Conservation (phyloP, 2,797 vertebrate genomes). For the Chelonia mydas region DNA sequence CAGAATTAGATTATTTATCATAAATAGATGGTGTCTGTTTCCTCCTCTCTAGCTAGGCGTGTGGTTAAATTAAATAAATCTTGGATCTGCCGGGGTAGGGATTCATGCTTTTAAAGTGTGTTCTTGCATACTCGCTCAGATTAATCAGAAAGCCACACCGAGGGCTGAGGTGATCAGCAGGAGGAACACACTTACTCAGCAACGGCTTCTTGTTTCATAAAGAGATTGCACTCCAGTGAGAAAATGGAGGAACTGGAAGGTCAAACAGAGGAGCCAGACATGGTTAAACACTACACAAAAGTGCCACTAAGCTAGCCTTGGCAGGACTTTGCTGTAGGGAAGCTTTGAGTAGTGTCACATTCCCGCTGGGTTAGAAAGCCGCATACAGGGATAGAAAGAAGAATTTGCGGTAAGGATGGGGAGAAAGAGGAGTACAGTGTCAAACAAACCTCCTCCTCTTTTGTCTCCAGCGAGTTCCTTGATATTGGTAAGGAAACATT, state of each 20-base stretch:
- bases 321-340: conserved; percentile 66
- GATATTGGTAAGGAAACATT: not conserved
- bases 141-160: conserved; percentile 70
- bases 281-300: conserved; percentile 44
- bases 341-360: conserved; percentile 50
- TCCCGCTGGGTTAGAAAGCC: conserved; percentile 52
- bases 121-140: conserved; percentile 78
- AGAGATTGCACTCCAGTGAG: conserved; percentile 4
- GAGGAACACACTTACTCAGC: conserved; percentile 68
- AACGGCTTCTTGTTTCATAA: conserved; percentile 55
- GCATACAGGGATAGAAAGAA: conserved; percentile 20
- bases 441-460: conserved; percentile 24
- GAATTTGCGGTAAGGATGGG: conserved; percentile 33
- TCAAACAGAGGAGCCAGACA: conserved; percentile 39
- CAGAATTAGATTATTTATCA: conserved; percentile 82
- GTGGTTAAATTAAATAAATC: conserved; percentile 75
- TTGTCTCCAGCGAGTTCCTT: conserved; percentile 25
- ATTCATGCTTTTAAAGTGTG: conserved; percentile 77
- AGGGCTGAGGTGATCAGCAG: conserved; percentile 48
- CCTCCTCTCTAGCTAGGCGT: conserved; percentile 75
- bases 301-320: not conserved
- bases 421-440: conserved; percentile 22
- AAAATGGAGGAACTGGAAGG: conserved; percentile 40
- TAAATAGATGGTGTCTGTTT: conserved; percentile 76
- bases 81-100: conserved; percentile 66